Percentiles rank a stretch among this genome's conserved stretches.
phyloP scores from a whole-genome alignment of 2,113 vertebrate species.

The Rattus norvegicus region GRCr8 NC_086024.1:109439501-109440000 shows the following conservation, averaged over 20 bases:
- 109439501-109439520: slow-evolving; percentile 90
- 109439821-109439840: neutral
- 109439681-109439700: slow-evolving; percentile 79
- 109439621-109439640: slow-evolving; percentile 90
- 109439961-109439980: neutral
- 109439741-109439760: neutral
- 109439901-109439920: neutral
- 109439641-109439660: slow-evolving; percentile 89
- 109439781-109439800: too few relatives aligned
- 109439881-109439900: neutral
- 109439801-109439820: neutral
- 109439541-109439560: slow-evolving; percentile 90
- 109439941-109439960: neutral
- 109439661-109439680: slow-evolving; percentile 87
- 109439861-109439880: neutral
- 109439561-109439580: slow-evolving; percentile 79
- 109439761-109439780: too few relatives aligned
- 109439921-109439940: too few relatives aligned
- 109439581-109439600: too few relatives aligned
- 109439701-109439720: neutral
- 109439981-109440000: neutral
- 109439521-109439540: slow-evolving; percentile 81
- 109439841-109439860: neutral
- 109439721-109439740: slow-evolving; percentile 5
- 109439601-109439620: slow-evolving; percentile 86